Evolutionary conservation across 2,797 vertebrate species (phyloP), one percentile per base, ranked within the genome.

Genomic region (Acanthiza pusilla): DNA sequence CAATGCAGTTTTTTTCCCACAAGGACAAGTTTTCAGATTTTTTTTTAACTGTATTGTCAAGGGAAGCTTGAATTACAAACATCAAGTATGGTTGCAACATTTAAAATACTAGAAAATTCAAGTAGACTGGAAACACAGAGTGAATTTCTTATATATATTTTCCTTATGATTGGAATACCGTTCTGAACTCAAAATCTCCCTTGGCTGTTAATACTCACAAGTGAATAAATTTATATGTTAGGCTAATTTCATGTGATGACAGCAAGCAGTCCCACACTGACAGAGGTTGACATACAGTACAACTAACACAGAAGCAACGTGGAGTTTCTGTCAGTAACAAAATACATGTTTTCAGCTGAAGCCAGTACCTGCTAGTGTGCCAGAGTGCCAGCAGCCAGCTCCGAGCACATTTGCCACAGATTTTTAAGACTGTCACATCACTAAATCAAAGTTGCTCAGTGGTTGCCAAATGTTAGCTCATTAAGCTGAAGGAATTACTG

Each of bases 91-190:
- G 23, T n/a, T 92, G 81, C 43, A 88, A 72, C 83, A 94, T 72
- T 81, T 85, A 83, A 96, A 83, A 92, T 62, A 89, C 85, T 65
- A 88, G n/a, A 88, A 93, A 91, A 94, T 72, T 88, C 47, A 92
- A 51, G 76, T 75, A 83, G 68, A 48, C 30, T 83, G 66, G 51
- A 83, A 92, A 58, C 48, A 68, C 1, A 1, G 12, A 88, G 10
- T 45, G 73, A 94, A 78, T 80, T 88, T 72, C 85, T 50, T 75
- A 38, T 43, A 79, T 34, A 23, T 79, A 14, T 82, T 72, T 93
- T 68, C 65, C 50, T 77, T 83, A 70, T 53, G 32, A 71, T 77
- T 58, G 71, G 38, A 65, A 89, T 78, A 88, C 4, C 7, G 18
- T 58, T 88, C 40, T 51, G 62, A 94, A 78, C 70, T 88, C 6